Percentiles rank a stretch among this genome's conserved stretches.
Conservation (phyloP, 2,113 vertebrate genomes). For the Bothrops jararaca region DNA sequence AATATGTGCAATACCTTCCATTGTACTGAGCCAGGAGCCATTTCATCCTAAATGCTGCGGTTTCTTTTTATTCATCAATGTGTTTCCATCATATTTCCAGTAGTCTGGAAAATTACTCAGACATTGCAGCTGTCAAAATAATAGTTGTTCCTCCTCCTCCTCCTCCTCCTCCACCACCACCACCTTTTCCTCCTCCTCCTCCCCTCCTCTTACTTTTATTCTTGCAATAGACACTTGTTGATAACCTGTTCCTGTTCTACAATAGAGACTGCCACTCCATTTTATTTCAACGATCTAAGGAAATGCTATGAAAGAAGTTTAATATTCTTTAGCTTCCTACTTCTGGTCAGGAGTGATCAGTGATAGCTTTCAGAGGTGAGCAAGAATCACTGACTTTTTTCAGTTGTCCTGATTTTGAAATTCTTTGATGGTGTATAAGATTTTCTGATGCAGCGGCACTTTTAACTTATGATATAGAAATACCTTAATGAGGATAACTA, state of each 20-base stretch:
- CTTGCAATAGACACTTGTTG: background rate
- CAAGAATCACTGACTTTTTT: background rate
- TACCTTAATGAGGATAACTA: background rate
- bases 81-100: background rate
- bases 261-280: background rate
- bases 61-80: slow-evolving; percentile 7
- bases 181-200: too few species aligned
- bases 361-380: background rate
- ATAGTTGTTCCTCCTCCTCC: background rate
- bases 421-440: background rate
- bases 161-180: too few species aligned
- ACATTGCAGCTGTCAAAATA: background rate
- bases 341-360: background rate
- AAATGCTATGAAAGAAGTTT: background rate
- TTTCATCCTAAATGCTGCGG: background rate
- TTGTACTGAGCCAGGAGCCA: background rate
- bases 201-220: background rate
- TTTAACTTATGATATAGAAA: background rate
- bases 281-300: background rate
- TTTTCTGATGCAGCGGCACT: background rate
- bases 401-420: background rate
- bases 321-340: background rate
- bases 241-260: background rate
- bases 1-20: background rate
- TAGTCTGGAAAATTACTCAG: background rate